These are phyloP conservation scores for Ophraella communa DNA, from an alignment of 2,888 invertebrate species.

Conservation along the genomic window DNA sequence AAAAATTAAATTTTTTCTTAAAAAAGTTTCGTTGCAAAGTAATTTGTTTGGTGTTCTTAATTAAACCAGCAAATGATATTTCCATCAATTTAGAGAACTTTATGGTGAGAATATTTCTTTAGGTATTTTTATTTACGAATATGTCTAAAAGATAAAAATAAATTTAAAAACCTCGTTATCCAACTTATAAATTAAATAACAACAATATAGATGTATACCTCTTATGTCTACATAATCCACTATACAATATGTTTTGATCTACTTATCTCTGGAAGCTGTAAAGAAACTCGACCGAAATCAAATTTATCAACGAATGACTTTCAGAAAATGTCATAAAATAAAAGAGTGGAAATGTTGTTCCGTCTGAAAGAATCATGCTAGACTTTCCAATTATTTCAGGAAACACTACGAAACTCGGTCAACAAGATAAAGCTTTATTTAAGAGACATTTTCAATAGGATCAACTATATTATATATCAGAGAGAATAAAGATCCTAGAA, in stretches of 20 bases:
- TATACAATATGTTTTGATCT: background rate
- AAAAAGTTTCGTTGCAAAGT: no score
- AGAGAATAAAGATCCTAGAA: conserved; percentile 21
- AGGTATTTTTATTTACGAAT: no score
- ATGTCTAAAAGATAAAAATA: no score
- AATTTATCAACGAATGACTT: conserved; percentile 14
- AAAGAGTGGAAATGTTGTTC: conserved; percentile 8
- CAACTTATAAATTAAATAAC: no score
- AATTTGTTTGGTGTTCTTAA: no score
- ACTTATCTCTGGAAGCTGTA: conserved; percentile 1
- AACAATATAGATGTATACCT: no score
- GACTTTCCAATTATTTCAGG: conserved; percentile 32
- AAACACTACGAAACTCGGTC: conserved; percentile 28
- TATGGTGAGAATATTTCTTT: no score
- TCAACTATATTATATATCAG: conserved; percentile 30
- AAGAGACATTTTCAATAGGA: conserved; percentile 28
- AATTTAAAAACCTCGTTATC: no score
- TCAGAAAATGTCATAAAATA: conserved; percentile 22
- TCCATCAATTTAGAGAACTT: no score
- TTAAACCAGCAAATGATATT: no score
- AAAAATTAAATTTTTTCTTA: no score
- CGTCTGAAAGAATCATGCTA: conserved; percentile 14
- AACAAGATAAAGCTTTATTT: conserved; percentile 30
- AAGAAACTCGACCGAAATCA: conserved; percentile 14
- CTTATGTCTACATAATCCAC: background rate